Evolutionary conservation across 1,140 invertebrate species (phyloP).

Genomic region (Hermatobates lingyangjiaoensis): DNA sequence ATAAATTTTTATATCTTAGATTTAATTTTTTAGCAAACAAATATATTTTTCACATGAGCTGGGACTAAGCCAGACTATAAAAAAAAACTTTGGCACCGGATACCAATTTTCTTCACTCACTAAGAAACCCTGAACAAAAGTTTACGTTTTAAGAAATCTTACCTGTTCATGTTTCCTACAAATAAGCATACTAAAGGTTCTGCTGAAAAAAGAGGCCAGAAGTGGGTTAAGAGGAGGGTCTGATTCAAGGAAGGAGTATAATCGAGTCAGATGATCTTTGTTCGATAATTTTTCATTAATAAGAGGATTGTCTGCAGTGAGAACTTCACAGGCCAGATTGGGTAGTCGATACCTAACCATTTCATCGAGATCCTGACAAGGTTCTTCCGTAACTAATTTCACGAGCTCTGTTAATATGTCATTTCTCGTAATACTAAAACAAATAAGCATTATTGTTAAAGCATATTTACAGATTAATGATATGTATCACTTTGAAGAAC

Average conservation of each 20-base stretch:
- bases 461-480: neutral
- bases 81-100: too few species aligned
- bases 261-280: conserved; percentile 51
- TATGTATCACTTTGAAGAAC: too few species aligned
- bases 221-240: conserved; percentile 79
- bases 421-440: conserved; percentile 56
- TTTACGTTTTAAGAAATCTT: too few species aligned
- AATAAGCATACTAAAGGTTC: conserved; percentile 42
- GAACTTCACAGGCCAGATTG: conserved; percentile 81
- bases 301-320: conserved; percentile 70
- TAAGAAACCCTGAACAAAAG: too few species aligned
- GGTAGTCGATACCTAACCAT: conserved; percentile 71
- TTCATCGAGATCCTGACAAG: conserved; percentile 52
- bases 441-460: conserved; percentile 13
- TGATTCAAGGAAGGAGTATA: conserved; percentile 75
- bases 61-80: too few species aligned
- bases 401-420: conserved; percentile 74
- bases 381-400: conserved; percentile 67
- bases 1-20: too few species aligned
- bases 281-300: conserved; percentile 73
- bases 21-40: too few species aligned
- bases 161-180: conserved; percentile 18
- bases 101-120: too few species aligned
- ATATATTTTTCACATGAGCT: too few species aligned
- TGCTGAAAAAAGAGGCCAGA: conserved; percentile 87